Base-by-base conservation (phyloP, 2,888 invertebrate species). In the Prenolepis imparis region DNA sequence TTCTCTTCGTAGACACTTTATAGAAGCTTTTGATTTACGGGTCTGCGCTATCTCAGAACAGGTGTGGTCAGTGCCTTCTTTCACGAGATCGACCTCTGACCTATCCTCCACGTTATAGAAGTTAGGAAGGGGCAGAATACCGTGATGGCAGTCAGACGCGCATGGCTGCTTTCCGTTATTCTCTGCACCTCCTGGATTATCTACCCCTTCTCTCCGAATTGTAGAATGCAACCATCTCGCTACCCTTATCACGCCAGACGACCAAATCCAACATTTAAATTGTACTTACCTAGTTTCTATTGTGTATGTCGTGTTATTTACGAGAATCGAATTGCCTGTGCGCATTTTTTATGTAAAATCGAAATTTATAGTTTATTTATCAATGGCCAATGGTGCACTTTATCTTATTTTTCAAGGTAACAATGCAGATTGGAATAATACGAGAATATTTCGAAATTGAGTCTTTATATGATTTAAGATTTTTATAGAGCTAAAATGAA, bases 81-180 rank as follows among this genome's bases (percentile, higher is more conserved):
- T 12, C 24, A 73, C 21, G 72, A 52, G 57, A 86, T 84, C 87
- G 87, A 88, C 82, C 87, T 82, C 72, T 72, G 80, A 77, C 68
- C 64, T 66, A 73, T 68, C 84, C 73, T 80, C 75, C 52, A 48
- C 83, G 75, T 59, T 80, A 63, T 64, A 4, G 28, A 41, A 48
- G 28, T 36, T 68, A 24, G 28, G 70, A 64, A 61, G 85, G 87
- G 87, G 83, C 59, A 80, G 70, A 82, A 81, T 85, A 84, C 72
- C 83, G 78, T 61, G 82, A 85, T 89, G 89, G 89, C 84, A 85
- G 85, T 63, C 88, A 86, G 86, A 82, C 83, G 89, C 89, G 89
- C 89, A 89, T 89, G 89, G 86, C 86, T 78, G 86, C 86, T 66
- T 83, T 83, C 61, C 89, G 83, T 70, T 85, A 61, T 81, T 36